These are phyloP conservation scores for Sprattus sprattus DNA, from an alignment of 2,113 vertebrate genomes.

Conservation along the genomic window DNA sequence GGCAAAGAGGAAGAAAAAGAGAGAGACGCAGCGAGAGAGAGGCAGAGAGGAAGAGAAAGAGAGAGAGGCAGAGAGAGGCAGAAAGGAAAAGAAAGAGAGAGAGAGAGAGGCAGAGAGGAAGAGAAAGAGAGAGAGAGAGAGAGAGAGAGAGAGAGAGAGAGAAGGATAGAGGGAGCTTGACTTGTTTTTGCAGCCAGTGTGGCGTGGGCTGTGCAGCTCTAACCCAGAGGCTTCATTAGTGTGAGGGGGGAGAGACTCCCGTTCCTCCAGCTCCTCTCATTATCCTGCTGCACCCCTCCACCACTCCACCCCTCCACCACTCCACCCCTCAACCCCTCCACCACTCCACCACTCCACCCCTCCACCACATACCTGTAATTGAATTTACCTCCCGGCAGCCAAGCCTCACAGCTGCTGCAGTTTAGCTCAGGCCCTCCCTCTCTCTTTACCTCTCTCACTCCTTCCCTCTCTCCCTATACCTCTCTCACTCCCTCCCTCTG, in stretches of 20 bases:
- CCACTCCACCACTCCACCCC: background rate
- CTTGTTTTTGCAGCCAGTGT: background rate
- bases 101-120: background rate
- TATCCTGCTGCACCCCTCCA: background rate
- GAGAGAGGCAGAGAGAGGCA: background rate
- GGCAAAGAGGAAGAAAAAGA: background rate
- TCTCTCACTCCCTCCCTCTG: too few relatives aligned
- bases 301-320: background rate
- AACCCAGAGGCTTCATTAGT: too few relatives aligned
- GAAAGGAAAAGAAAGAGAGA: background rate
- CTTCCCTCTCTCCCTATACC: too few relatives aligned
- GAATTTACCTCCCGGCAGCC: conserved; percentile 19
- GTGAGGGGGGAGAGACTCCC: background rate
- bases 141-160: background rate
- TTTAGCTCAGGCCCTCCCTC: background rate
- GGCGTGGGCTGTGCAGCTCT: too few relatives aligned
- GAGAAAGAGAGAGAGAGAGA: background rate
- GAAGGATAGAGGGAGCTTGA: too few relatives aligned
- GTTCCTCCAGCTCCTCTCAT: conserved; percentile 21
- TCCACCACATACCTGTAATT: conserved; percentile 21
- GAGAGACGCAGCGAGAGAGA: background rate
- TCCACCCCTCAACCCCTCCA: background rate
- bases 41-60: background rate
- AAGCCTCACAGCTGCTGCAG: background rate
- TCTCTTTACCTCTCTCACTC: background rate